phyloP scores from a whole-genome alignment of 2,797 vertebrate species.

The Ambastaia sidthimunki region DNA sequence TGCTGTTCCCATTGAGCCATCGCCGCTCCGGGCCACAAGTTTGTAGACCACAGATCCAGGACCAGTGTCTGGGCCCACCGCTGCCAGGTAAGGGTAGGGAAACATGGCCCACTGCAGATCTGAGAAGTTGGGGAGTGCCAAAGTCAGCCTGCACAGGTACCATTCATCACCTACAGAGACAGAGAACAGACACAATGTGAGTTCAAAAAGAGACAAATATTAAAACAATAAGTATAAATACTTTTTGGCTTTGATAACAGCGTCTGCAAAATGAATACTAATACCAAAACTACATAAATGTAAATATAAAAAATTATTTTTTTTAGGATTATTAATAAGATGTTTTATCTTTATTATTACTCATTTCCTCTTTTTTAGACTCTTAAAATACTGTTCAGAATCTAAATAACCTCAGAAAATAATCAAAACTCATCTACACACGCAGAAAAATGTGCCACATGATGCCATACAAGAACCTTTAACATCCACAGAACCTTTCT shows the following conservation, averaged over 20 bases:
- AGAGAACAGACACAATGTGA: neutral
- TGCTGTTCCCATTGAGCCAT: slow-evolving; percentile 66
- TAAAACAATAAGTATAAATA: too few species aligned
- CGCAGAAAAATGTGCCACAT: too few species aligned
- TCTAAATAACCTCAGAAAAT: slow-evolving; percentile 48
- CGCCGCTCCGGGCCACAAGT: slow-evolving; percentile 70
- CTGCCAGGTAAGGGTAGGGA: slow-evolving; percentile 82
- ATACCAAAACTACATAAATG: too few species aligned
- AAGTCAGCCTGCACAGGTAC: slow-evolving; percentile 83
- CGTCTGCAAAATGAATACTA: too few species aligned
- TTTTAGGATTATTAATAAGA: too few species aligned
- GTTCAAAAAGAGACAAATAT: neutral
- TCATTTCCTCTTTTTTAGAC: neutral
- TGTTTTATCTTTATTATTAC: too few species aligned
- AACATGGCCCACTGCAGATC: slow-evolving; percentile 87
- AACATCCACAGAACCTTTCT: too few species aligned
- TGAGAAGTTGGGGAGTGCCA: slow-evolving; percentile 78
- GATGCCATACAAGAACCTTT: too few species aligned
- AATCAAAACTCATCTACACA: slow-evolving; percentile 45
- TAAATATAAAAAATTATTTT: too few species aligned
- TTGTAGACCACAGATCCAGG: slow-evolving; percentile 80
- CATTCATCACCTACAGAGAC: slow-evolving; percentile 80
- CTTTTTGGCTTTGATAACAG: too few species aligned
- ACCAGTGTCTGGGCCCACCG: slow-evolving; percentile 77
- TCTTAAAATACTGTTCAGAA: slow-evolving; percentile 19